phyloP scores from a whole-genome alignment of 1,140 invertebrate genomes.

The Drosophila erecta region DNA sequence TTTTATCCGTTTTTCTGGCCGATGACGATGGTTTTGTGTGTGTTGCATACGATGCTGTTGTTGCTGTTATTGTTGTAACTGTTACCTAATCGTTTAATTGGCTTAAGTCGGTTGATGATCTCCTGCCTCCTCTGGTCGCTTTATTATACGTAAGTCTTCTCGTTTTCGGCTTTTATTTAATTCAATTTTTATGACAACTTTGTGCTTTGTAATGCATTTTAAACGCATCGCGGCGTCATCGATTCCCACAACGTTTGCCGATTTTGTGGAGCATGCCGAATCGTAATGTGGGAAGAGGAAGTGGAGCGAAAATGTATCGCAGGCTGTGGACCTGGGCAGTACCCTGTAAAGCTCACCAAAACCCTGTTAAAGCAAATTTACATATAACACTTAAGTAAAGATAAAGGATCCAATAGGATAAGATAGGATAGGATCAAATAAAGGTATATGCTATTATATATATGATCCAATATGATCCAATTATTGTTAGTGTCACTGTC shows the following conservation, averaged over 20 bases:
- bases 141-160: slow-evolving; percentile 12
- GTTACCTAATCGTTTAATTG: slow-evolving; percentile 83
- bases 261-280: slow-evolving; percentile 63
- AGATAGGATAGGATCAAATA: too few relatives aligned
- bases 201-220: slow-evolving; percentile 77
- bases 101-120: slow-evolving; percentile 69
- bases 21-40: slow-evolving; percentile 49
- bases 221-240: slow-evolving; percentile 64
- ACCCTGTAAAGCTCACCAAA: not conserved
- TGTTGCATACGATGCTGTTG: slow-evolving; percentile 36
- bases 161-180: slow-evolving; percentile 61
- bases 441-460: too few relatives aligned
- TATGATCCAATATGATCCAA: too few relatives aligned
- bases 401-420: too few relatives aligned
- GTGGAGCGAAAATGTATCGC: not conserved
- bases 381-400: too few relatives aligned
- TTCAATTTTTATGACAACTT: slow-evolving; percentile 78
- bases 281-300: slow-evolving; percentile 26
- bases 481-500: not conserved
- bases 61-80: slow-evolving; percentile 61
- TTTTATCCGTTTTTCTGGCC: slow-evolving; percentile 26
- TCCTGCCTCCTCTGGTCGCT: slow-evolving; percentile 3
- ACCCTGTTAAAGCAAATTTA: too few relatives aligned
- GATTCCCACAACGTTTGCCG: slow-evolving; percentile 46
- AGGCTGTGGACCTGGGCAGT: not conserved